Conservation (phyloP, 1,140 invertebrate species). For the Nephila pilipes region DNA sequence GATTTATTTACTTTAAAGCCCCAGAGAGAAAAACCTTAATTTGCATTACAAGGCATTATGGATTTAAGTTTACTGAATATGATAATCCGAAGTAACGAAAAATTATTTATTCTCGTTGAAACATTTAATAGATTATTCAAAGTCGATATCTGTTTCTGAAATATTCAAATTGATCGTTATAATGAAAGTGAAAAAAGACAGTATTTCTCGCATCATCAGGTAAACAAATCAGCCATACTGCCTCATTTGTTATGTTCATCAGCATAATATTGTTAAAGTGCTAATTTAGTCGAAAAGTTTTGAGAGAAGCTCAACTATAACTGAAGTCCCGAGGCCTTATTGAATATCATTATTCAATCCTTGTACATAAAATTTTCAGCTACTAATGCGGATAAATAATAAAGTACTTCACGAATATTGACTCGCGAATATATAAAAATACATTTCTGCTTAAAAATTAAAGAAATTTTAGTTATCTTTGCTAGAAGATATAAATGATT, state of each 20-base stretch:
- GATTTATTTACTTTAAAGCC: too few species aligned
- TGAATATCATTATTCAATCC: not conserved
- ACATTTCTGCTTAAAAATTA: not conserved
- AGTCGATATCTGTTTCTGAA: slow-evolving; percentile 1
- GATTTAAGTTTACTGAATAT: not conserved
- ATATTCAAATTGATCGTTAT: not conserved
- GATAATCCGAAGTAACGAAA: not conserved
- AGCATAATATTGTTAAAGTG: not conserved
- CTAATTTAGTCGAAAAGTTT: slow-evolving; percentile 1
- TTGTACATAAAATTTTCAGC: not conserved
- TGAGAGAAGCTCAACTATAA: not conserved
- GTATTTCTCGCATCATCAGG: not conserved
- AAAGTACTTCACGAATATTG: not conserved
- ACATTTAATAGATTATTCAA: not conserved
- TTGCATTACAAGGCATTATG: not conserved
- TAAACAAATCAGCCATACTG: not conserved
- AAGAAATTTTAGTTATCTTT: not conserved
- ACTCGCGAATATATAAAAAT: not conserved
- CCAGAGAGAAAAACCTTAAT: not conserved
- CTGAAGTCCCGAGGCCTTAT: not conserved
- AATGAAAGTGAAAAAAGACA: not conserved
- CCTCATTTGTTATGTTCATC: not conserved
- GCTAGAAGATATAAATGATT: too few species aligned
- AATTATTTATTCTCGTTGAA: not conserved
- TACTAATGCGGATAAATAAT: not conserved